Conservation (phyloP, 2,888 invertebrate genomes). For the Lathronympha strigana region DNA sequence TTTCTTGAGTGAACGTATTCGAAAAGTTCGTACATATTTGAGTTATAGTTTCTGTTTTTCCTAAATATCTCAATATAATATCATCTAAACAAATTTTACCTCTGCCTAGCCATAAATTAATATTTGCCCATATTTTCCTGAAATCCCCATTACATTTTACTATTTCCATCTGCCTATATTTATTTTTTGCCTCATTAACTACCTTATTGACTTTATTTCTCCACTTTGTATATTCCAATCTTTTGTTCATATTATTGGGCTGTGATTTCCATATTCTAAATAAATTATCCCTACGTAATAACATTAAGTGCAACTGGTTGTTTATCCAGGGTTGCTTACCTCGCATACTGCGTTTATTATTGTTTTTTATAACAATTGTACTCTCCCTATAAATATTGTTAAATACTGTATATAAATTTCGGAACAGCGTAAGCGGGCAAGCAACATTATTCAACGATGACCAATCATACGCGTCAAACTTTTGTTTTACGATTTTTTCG, state of each 20-base stretch:
- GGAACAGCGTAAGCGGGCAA: slow-evolving; percentile 31
- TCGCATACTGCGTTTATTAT: not conserved
- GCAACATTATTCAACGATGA: not conserved
- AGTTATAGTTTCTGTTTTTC: not conserved
- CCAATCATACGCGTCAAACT: slow-evolving; percentile 32
- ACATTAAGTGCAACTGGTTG: not conserved
- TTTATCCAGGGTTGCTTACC: not conserved
- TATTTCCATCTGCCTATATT: not conserved
- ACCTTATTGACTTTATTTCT: slow-evolving; percentile 15
- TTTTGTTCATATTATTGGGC: slow-evolving; percentile 15
- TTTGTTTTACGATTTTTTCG: slow-evolving; percentile 28
- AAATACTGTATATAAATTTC: slow-evolving; percentile 23
- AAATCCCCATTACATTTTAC: not conserved
- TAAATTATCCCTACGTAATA: slow-evolving; percentile 3
- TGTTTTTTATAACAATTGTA: not conserved
- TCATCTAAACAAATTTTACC: not conserved
- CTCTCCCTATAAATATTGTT: slow-evolving; percentile 23
- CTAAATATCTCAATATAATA: not conserved
- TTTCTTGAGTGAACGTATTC: not conserved
- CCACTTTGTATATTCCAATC: slow-evolving; percentile 15
- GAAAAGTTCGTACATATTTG: not conserved
- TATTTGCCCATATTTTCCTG: slow-evolving; percentile 1
- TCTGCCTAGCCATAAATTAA: not conserved
- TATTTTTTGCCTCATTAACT: not conserved
- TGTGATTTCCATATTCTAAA: slow-evolving; percentile 29